phyloP scores from a whole-genome alignment of 2,888 invertebrate species.

The Heliconius aoede region DNA sequence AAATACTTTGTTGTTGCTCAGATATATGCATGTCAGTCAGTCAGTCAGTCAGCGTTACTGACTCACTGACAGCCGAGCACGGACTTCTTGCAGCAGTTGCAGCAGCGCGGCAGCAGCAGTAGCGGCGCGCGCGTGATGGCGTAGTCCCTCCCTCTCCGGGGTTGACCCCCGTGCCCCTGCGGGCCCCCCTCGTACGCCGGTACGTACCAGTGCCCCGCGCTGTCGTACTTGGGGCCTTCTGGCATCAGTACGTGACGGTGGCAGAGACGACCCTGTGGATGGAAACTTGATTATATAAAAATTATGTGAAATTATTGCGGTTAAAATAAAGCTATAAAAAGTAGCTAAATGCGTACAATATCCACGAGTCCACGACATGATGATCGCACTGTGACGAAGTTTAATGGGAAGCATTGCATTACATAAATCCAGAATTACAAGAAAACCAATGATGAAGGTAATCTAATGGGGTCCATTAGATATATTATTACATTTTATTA shows the following conservation, averaged over 20 bases:
- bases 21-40: background rate
- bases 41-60: background rate
- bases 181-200: conserved; percentile 47
- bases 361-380: too few species aligned
- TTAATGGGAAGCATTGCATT: too few species aligned
- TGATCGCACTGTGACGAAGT: too few species aligned
- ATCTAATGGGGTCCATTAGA: too few species aligned
- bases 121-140: conserved; percentile 51
- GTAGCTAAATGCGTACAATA: too few species aligned
- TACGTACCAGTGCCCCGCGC: conserved; percentile 54
- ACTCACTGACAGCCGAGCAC: conserved; percentile 65
- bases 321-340: too few species aligned
- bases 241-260: conserved; percentile 64
- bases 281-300: background rate
- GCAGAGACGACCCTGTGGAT: conserved; percentile 62
- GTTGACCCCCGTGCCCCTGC: conserved; percentile 52
- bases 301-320: too few species aligned
- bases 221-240: conserved; percentile 66
- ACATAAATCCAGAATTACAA: background rate
- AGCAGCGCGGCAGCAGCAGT: conserved; percentile 66
- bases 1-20: too few species aligned
- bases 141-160: conserved; percentile 47
- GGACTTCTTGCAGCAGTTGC: conserved; percentile 75
- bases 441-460: too few species aligned
- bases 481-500: too few species aligned